Base-by-base conservation (phyloP, 35 echinoderm and acorn worm species). In the Heliocidaris tuberculata region DNA sequence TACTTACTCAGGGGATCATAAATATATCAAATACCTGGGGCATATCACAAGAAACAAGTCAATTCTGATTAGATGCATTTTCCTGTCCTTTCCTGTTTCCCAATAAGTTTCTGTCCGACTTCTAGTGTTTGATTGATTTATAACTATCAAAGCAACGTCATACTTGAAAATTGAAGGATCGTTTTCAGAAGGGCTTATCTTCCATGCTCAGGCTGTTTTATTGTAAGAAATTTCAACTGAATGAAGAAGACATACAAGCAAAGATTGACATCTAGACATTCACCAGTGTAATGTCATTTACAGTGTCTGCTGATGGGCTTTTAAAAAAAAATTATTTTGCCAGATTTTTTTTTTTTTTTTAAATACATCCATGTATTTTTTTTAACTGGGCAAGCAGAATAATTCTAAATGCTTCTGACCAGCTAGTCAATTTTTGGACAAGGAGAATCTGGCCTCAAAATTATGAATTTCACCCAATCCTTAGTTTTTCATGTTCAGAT, bases 21-120 rank as follows among this genome's bases (percentile, higher is more conserved):
- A 78, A 78, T 78, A 78, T 78, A 78, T 78, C 65, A 78, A 78
- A 78, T 78, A 78, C 65, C 65, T 78, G 65, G 65, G 65, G 65
- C 65, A 78, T 78, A 78, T 78, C 65, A 78, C 65, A 78, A 78
- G 65, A 78, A 78, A 78, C 65, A 78, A 78, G 65, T 78, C 65
- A 78, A 78, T 78, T 78, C 65, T 78, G 21, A 78, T 78, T 78
- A 78, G 65, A 7, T 78, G 65, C 65, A 78, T 78, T 78, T 78
- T 78, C 65, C 65, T 78, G 65, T 78, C 65, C 65, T 78, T 78
- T 78, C 65, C 65, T 78, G 65, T 78, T 21, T 24, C 21, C 65
- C 21, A 78, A n/a, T 78, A 78, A 78, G 65, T 78, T n/a, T 60
- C 21, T 78, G 65, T 78, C 65, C 27, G 65, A 78, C 65, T 78